These are phyloP conservation scores for Neocrepidodera transversa DNA, from an alignment of 2,888 invertebrate genomes.

Conservation along the genomic window DNA sequence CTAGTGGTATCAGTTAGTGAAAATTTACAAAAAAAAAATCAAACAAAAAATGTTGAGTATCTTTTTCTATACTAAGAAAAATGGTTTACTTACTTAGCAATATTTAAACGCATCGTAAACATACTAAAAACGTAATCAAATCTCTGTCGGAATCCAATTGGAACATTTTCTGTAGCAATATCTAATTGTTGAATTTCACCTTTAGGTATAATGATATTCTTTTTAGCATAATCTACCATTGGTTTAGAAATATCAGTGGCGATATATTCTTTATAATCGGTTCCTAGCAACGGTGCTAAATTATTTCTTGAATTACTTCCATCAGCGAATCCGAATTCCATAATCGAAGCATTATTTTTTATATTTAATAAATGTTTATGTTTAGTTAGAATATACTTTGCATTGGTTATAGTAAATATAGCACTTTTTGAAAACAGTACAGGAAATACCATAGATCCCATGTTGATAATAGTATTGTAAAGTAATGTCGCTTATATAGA, in stretches of 20 bases:
- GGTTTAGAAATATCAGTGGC: constrained; percentile 74
- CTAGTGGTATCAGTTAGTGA: no score
- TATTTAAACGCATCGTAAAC: constrained; percentile 59
- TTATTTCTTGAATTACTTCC: neutral
- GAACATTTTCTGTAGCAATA: constrained; percentile 63
- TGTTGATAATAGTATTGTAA: no score
- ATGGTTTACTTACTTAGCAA: no score
- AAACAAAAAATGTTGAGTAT: no score
- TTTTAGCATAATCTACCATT: constrained; percentile 72
- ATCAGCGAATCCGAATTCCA: constrained; percentile 6
- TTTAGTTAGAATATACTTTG: neutral
- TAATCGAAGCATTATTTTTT: neutral
- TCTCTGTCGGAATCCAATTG: constrained; percentile 57
- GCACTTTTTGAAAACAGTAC: no score
- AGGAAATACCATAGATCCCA: no score
- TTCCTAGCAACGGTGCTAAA: neutral
- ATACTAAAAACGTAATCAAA: constrained; percentile 74
- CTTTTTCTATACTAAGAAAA: no score
- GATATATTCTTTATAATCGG: constrained; percentile 61
- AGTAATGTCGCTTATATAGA: no score
- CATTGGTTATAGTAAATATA: no score
- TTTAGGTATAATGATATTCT: constrained; percentile 60
- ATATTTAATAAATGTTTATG: neutral
- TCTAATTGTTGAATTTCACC: constrained; percentile 64
- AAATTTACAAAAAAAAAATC: no score